Conservation (phyloP, 2,113 vertebrate species). For the Bubo blakistoni region DNA sequence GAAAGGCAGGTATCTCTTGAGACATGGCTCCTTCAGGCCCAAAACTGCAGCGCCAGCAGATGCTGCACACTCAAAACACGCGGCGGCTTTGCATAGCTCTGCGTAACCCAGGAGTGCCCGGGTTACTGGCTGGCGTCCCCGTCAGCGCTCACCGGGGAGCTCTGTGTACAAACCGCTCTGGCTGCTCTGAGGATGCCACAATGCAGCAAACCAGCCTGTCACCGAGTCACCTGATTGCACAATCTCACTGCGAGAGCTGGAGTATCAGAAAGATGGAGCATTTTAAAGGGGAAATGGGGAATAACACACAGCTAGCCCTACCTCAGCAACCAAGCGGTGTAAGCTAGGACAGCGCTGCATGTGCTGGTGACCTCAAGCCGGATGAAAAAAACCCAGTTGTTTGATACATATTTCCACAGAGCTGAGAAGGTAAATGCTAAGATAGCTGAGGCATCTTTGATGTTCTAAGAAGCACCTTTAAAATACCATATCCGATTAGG, state of each 20-base stretch:
- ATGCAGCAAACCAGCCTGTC: conserved; percentile 52
- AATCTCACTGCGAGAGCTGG: neutral
- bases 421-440: neutral
- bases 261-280: conserved; percentile 32
- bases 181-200: conserved; percentile 37
- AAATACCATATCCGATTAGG: neutral
- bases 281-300: conserved; percentile 63
- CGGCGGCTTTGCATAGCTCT: neutral
- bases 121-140: neutral
- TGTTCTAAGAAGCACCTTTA: neutral
- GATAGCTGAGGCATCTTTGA: neutral
- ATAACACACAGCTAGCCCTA: neutral
- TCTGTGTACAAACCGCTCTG: neutral
- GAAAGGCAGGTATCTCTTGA: neutral
- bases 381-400: neutral
- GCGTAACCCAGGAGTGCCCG: neutral
- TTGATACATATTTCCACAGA: neutral
- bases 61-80: accelerated
- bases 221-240: conserved; percentile 47
- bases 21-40: neutral
- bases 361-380: neutral
- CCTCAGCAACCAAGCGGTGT: neutral
- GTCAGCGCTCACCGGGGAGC: accelerated
- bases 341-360: neutral
- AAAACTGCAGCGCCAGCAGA: neutral